phyloP scores from a whole-genome alignment of 2,113 vertebrate species.

The Shinisaurus crocodilurus region DNA sequence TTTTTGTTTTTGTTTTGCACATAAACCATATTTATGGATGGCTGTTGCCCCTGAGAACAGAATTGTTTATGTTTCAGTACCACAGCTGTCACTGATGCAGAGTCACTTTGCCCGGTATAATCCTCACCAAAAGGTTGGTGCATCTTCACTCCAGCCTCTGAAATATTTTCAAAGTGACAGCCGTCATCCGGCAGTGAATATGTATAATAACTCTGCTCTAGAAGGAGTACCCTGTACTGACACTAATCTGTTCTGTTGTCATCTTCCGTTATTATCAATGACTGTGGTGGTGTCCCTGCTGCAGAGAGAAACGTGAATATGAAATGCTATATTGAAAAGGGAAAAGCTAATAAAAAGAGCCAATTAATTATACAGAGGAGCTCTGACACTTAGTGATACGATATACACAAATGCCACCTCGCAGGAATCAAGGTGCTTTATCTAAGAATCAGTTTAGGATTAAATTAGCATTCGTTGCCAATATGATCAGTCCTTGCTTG shows the following conservation, averaged over 20 bases:
- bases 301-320: conserved; percentile 61
- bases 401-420: conserved; percentile 61
- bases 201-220: conserved; percentile 67
- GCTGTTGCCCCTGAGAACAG: conserved; percentile 43
- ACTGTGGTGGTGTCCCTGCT: conserved; percentile 62
- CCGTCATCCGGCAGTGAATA: conserved; percentile 71
- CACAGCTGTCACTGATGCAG: conserved; percentile 51
- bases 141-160: conserved; percentile 57
- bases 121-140: conserved; percentile 59
- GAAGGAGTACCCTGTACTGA: conserved; percentile 67
- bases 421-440: conserved; percentile 57
- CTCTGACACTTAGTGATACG: conserved; percentile 67
- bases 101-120: conserved; percentile 60
- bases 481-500: no score
- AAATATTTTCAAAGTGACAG: conserved; percentile 72
- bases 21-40: conserved; percentile 69
- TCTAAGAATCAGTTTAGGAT: conserved; percentile 69
- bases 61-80: conserved; percentile 61
- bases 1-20: conserved; percentile 48
- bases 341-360: conserved; percentile 74
- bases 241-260: conserved; percentile 74
- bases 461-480: conserved; percentile 71
- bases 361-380: conserved; percentile 80
- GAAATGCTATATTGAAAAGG: conserved; percentile 72
- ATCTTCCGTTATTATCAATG: conserved; percentile 71